These are phyloP conservation scores for Eupleurogrammus muticus DNA, from an alignment of 2,797 vertebrate genomes.

Conservation along the genomic window DNA sequence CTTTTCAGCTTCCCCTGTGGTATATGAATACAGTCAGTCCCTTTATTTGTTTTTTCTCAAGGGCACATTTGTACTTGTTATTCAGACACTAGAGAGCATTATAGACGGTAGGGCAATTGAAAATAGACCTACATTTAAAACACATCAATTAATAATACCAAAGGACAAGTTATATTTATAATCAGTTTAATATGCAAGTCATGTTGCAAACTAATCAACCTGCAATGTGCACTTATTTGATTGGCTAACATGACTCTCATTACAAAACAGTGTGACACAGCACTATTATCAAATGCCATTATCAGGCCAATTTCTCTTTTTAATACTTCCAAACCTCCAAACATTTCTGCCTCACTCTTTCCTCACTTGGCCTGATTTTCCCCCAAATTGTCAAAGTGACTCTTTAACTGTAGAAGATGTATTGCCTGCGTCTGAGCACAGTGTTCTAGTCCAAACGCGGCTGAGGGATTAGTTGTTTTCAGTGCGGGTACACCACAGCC, in stretches of 20 bases:
- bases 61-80: slow-evolving; percentile 42
- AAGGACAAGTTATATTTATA: background rate
- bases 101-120: slow-evolving; percentile 13
- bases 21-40: slow-evolving; percentile 18
- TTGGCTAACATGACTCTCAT: background rate
- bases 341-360: slow-evolving; percentile 17
- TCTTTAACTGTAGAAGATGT: slow-evolving; percentile 40
- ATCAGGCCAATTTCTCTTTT: background rate
- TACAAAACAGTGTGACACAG: slow-evolving; percentile 1
- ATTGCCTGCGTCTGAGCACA: slow-evolving; percentile 20
- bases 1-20: slow-evolving; percentile 20
- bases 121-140: slow-evolving; percentile 28
- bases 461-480: slow-evolving; percentile 54
- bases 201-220: background rate
- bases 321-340: slow-evolving; percentile 10
- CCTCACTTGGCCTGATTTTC: slow-evolving; percentile 15
- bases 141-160: background rate
- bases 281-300: background rate
- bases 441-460: slow-evolving; percentile 43
- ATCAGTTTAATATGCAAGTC: background rate
- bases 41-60: slow-evolving; percentile 44
- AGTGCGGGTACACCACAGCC: slow-evolving; percentile 49
- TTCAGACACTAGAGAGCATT: slow-evolving; percentile 17
- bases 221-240: slow-evolving; percentile 1
- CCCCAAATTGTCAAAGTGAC: slow-evolving; percentile 48